Evolutionary conservation across 1,140 invertebrate genomes (phyloP).

Genomic region (Lasioglossum albipes): DNA sequence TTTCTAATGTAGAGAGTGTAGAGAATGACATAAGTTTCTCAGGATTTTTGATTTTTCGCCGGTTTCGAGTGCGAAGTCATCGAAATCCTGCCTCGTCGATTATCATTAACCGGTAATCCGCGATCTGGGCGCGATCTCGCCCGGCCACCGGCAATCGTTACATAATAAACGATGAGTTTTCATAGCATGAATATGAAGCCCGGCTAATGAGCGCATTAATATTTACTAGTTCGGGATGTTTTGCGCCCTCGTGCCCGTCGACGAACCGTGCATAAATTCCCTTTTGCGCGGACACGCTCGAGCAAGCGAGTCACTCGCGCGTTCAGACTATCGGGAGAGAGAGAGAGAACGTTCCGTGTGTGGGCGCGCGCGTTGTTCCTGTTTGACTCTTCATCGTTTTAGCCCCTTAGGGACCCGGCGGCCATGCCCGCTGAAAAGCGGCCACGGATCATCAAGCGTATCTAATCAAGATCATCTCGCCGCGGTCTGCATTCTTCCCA

Average conservation of each 20-base stretch:
- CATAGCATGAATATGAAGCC: conserved; percentile 61
- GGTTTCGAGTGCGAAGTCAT: neutral
- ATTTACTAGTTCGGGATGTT: conserved; percentile 36
- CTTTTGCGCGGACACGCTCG: conserved; percentile 10
- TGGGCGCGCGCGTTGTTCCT: neutral
- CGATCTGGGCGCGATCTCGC: conserved; percentile 23
- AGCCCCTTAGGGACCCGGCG: neutral
- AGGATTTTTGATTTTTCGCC: too few relatives aligned
- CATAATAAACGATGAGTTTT: conserved; percentile 68
- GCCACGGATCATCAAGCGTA: neutral
- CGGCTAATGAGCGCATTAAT: conserved; percentile 68
- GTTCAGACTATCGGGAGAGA: neutral
- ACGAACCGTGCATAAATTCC: conserved; percentile 25
- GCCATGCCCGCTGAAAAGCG: neutral
- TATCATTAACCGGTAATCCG: conserved; percentile 54
- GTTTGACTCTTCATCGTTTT: neutral
- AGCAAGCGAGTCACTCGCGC: conserved; percentile 5
- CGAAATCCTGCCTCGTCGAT: conserved; percentile 21
- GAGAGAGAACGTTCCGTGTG: neutral
- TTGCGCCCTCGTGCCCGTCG: conserved; percentile 5
- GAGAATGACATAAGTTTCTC: too few relatives aligned
- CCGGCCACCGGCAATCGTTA: conserved; percentile 42
- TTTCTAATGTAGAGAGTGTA: too few relatives aligned
- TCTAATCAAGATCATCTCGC: conserved; percentile 3
- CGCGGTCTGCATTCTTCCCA: neutral